phyloP scores from a whole-genome alignment of 1,140 invertebrate genomes.

The Goniozus legneri region DNA sequence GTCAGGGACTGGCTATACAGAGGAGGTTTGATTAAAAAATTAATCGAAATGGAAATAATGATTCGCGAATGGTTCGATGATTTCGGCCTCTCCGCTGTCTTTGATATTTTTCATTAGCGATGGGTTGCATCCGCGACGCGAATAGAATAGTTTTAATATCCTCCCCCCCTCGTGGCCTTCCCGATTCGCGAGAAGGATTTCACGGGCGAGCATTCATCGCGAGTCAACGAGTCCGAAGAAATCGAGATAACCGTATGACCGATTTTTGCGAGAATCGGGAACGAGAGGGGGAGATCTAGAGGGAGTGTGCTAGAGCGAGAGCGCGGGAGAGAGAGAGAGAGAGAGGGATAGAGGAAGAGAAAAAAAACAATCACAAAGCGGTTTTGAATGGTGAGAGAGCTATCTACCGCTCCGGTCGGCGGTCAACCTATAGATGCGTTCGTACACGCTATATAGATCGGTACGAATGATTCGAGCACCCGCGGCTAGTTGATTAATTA shows the following conservation, averaged over 20 bases:
- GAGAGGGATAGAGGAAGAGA: conserved; percentile 9
- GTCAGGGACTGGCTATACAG: conserved; percentile 14
- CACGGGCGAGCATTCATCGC: no score
- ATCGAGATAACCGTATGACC: no score
- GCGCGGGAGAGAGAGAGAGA: conserved; percentile 4
- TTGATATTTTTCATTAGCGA: no score
- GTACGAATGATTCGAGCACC: conserved; percentile 18
- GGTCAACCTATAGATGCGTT: conserved; percentile 17
- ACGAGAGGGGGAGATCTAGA: no score
- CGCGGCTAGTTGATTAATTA: conserved; percentile 25
- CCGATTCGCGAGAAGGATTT: no score
- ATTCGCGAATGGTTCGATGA: conserved; percentile 6
- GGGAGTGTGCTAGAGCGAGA: neutral
- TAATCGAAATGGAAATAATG: conserved; percentile 28
- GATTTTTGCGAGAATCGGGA: no score
- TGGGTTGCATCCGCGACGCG: no score
- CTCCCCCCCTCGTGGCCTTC: no score
- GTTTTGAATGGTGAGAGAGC: neutral
- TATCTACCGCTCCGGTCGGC: conserved; percentile 14
- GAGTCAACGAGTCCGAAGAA: no score
- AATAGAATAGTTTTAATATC: no score
- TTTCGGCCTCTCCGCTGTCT: conserved; percentile 6
- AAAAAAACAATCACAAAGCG: conserved; percentile 14
- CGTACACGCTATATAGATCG: neutral
- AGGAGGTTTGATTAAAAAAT: conserved; percentile 30